Evolutionary conservation across 2,113 vertebrate genomes (phyloP).

Genomic region (Triplophysa tibetana): DNA sequence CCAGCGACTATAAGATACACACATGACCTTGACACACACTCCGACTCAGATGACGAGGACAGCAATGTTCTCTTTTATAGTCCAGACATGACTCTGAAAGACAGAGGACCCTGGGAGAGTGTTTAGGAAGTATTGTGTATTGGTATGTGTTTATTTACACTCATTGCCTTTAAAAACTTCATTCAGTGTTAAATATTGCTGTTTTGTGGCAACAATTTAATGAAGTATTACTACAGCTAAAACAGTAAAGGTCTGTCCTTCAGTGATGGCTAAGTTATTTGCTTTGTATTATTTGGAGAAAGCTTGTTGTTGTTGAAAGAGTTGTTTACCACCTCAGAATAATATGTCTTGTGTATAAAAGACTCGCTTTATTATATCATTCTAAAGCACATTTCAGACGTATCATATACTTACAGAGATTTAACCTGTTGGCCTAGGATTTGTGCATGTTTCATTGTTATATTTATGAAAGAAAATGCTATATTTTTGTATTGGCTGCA

Average conservation of each 20-base stretch:
- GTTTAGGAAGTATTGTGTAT: conserved; percentile 34
- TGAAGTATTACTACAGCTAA: neutral
- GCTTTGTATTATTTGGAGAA: conserved; percentile 19
- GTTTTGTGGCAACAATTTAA: neutral
- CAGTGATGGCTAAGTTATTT: neutral
- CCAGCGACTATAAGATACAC: conserved; percentile 67
- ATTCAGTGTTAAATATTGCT: conserved; percentile 5
- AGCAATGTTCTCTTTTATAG: conserved; percentile 79
- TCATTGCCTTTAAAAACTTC: conserved; percentile 18
- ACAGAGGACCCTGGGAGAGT: conserved; percentile 68
- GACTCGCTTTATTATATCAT: neutral
- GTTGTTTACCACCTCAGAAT: conserved; percentile 9
- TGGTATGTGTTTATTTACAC: conserved; percentile 34
- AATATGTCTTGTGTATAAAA: neutral
- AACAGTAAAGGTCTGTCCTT: neutral
- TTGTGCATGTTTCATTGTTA: conserved; percentile 20
- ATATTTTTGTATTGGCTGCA: conserved; percentile 53
- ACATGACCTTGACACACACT: conserved; percentile 68
- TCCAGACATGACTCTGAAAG: conserved; percentile 79
- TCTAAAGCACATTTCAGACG: conserved; percentile 21
- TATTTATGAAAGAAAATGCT: conserved; percentile 48
- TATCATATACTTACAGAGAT: neutral
- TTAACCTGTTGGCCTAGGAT: neutral
- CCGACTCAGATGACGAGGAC: conserved; percentile 73
- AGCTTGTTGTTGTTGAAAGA: neutral